phyloP scores from a whole-genome alignment of 2,888 invertebrate species.

The Notocelia uddmanniana region DNA sequence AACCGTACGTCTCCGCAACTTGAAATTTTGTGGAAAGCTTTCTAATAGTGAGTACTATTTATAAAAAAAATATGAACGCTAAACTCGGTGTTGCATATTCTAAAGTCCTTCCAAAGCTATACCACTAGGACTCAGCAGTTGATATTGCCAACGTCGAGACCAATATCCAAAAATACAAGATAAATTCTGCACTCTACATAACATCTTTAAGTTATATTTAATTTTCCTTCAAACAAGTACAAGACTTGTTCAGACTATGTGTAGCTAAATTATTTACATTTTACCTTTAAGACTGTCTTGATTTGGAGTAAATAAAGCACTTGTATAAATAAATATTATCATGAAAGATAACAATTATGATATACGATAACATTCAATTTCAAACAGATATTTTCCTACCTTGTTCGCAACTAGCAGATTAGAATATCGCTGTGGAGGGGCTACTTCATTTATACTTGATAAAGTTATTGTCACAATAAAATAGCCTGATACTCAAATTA shows the following conservation, averaged over 20 bases:
- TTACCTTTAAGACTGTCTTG: slow-evolving; percentile 3
- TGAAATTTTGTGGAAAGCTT: too few species aligned
- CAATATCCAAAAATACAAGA: neutral
- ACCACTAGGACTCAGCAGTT: slow-evolving; percentile 1
- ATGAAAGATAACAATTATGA: neutral
- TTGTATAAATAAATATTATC: neutral
- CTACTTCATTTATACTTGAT: neutral
- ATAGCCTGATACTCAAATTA: neutral
- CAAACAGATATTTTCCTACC: slow-evolving; percentile 15
- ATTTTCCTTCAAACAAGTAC: neutral
- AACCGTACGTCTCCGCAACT: too few species aligned
- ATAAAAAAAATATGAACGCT: too few species aligned
- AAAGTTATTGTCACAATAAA: neutral
- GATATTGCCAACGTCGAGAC: neutral
- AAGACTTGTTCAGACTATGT: neutral
- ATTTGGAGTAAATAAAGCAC: slow-evolving; percentile 1
- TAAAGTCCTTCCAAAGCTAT: too few species aligned
- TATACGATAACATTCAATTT: slow-evolving; percentile 9
- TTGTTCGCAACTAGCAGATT: neutral
- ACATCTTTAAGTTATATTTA: neutral
- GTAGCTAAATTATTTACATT: neutral
- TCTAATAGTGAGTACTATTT: too few species aligned
- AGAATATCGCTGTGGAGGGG: neutral
- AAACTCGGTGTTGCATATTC: too few species aligned
- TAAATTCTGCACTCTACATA: neutral